These are phyloP conservation scores for Melinaea marsaeus DNA, from an alignment of 2,888 invertebrate species.

Conservation along the genomic window DNA sequence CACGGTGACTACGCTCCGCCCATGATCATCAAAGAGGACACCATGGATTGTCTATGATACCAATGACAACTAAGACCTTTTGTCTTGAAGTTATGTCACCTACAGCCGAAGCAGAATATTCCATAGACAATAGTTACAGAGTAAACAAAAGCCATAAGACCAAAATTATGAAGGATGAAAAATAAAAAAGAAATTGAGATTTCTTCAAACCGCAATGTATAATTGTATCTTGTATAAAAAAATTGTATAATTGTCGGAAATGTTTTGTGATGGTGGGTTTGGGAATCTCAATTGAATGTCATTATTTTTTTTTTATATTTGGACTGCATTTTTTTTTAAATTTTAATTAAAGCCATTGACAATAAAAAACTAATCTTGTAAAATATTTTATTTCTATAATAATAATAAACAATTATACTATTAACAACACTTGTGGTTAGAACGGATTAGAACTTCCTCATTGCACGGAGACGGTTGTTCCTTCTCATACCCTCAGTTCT, in stretches of 20 bases:
- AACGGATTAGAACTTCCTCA: conserved; percentile 76
- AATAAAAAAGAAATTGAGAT: not conserved
- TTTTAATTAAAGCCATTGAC: not conserved
- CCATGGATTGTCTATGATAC: conserved; percentile 68
- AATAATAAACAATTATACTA: not conserved
- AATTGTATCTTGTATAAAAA: conserved; percentile 4
- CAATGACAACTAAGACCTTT: conserved; percentile 14
- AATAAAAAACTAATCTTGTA: not conserved
- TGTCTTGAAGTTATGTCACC: not conserved
- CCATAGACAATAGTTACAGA: too few species aligned
- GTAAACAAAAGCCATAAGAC: not conserved
- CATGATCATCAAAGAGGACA: conserved; percentile 79
- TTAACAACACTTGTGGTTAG: not conserved
- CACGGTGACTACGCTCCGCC: conserved; percentile 75
- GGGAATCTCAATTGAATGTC: not conserved
- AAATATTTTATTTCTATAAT: not conserved
- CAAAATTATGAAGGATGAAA: not conserved
- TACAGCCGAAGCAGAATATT: not conserved
- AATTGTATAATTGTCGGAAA: conserved; percentile 1
- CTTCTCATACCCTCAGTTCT: conserved; percentile 80
- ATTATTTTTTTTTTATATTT: not conserved
- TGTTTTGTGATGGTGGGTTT: not conserved
- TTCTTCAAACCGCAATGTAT: not conserved
- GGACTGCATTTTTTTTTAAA: too few species aligned
- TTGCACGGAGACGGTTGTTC: conserved; percentile 79